phyloP scores from a whole-genome alignment of 2,113 vertebrate genomes.

The Crotalus helleri region DNA sequence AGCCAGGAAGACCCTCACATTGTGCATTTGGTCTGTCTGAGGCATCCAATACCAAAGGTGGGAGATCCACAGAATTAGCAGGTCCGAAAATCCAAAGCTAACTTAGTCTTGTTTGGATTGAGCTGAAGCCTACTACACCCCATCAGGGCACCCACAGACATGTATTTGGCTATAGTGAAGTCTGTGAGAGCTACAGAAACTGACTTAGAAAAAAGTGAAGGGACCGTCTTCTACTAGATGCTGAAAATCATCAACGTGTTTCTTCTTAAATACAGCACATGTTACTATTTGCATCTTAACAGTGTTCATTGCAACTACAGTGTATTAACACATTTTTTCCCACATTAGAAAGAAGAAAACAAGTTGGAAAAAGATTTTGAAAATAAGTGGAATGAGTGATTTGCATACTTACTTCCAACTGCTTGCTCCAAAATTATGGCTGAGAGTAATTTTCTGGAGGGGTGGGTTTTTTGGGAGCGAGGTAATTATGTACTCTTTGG shows the following conservation, averaged over 20 bases:
- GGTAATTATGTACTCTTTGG: neutral
- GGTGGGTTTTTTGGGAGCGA: neutral
- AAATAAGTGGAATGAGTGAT: neutral
- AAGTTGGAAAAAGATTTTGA: neutral
- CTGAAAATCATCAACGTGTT: neutral
- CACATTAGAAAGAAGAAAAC: neutral
- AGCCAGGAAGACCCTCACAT: neutral
- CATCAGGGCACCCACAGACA: neutral
- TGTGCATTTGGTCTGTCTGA: neutral
- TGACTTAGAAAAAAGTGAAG: neutral
- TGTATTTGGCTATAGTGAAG: neutral
- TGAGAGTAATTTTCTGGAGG: neutral
- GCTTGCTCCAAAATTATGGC: neutral
- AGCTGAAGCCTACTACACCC: neutral
- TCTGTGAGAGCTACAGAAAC: neutral
- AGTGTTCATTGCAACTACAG: neutral
- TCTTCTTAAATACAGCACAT: neutral
- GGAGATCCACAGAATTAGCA: neutral
- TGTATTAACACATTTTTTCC: neutral
- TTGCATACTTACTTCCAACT: neutral
- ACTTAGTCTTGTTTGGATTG: neutral
- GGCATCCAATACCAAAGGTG: neutral
- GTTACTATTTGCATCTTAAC: neutral
- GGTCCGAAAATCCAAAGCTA: neutral
- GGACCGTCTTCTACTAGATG: neutral